Evolutionary conservation across 1,140 invertebrate species (phyloP), one percentile per base, ranked within the genome.

Genomic region (Drosophila miranda): DNA sequence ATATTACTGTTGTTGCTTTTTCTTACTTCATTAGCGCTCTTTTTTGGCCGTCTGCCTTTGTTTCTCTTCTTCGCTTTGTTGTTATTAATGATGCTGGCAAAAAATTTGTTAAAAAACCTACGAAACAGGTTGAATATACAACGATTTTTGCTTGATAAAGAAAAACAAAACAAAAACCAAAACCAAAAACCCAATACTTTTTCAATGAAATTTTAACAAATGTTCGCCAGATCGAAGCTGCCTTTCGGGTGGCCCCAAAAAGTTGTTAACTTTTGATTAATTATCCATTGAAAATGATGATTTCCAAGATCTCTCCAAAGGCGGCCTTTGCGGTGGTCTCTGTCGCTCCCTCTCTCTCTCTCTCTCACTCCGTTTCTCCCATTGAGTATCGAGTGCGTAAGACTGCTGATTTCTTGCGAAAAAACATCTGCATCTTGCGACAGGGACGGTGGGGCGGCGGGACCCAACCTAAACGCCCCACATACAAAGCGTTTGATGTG

Each of bases 1-100:
- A 60, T 63, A 50, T 62, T 55, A 28, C 48, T 62, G 46, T 48
- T 54, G 43, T 49, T 46, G 55, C 43, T 49, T 48, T 60, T 67
- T 53, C 57, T 86, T 71, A 81, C 81, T 84, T 84, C 81, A 84
- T 84, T 86, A 86, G 81, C 82, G 69, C 49, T 70, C 63, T 63
- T 72, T 72, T 52, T 53, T 69, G 45, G 53, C 43, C 38, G 42
- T 55, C 53, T 50, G 14, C 45, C 28, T 48, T 42, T 64, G 23
- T 45, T 56, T 64, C 49, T 49, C 54, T 51, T 41, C 45, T 44
- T 68, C 23, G 26, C 60, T 53, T 68, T 30, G 58, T 72, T 78
- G 30, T 54, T 75, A 86, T 81, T 75, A 86, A 86, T 86, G 82
- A 75, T 86, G 77, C 41, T 66, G 72, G 66, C 78, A 67, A 70